Evolutionary conservation across 1,140 invertebrate species (phyloP).

Genomic region (Pollicipes pollicipes): DNA sequence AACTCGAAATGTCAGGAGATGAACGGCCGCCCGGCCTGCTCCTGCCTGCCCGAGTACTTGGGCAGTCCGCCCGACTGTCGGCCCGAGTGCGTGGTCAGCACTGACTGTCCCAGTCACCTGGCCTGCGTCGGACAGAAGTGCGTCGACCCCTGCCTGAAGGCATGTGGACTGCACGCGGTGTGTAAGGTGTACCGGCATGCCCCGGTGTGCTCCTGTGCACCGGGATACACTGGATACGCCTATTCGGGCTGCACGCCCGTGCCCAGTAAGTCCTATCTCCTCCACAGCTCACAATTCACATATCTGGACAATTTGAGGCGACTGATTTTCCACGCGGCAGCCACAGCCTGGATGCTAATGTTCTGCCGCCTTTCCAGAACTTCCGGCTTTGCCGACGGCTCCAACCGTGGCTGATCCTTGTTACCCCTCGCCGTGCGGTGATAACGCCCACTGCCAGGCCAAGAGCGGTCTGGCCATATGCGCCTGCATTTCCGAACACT

Average conservation of each 20-base stretch:
- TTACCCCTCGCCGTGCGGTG: slow-evolving; percentile 52
- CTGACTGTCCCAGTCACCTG: slow-evolving; percentile 49
- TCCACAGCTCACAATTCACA: too few relatives aligned
- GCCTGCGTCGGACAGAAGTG: slow-evolving; percentile 36
- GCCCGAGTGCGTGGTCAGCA: slow-evolving; percentile 56
- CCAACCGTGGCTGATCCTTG: slow-evolving; percentile 31
- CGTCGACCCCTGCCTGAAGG: slow-evolving; percentile 21
- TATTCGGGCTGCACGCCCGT: too few relatives aligned
- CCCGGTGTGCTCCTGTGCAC: slow-evolving; percentile 49
- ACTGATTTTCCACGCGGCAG: too few relatives aligned
- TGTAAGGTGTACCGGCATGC: slow-evolving; percentile 56
- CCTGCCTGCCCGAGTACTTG: slow-evolving; percentile 40
- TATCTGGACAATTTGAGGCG: too few relatives aligned
- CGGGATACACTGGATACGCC: slow-evolving; percentile 56
- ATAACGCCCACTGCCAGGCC: slow-evolving; percentile 46
- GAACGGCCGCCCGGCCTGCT: slow-evolving; percentile 35
- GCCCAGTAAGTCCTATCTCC: slow-evolving; percentile 24
- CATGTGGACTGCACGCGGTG: slow-evolving; percentile 52
- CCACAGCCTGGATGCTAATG: too few relatives aligned
- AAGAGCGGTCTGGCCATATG: slow-evolving; percentile 45
- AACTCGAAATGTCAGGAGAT: slow-evolving; percentile 45
- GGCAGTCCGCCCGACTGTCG: slow-evolving; percentile 36
- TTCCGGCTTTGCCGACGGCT: too few relatives aligned
- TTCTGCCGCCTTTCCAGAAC: too few relatives aligned
- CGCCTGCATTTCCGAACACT: slow-evolving; percentile 48